These are phyloP conservation scores for Hypena proboscidalis DNA, from an alignment of 2,888 invertebrate genomes.

Conservation along the genomic window DNA sequence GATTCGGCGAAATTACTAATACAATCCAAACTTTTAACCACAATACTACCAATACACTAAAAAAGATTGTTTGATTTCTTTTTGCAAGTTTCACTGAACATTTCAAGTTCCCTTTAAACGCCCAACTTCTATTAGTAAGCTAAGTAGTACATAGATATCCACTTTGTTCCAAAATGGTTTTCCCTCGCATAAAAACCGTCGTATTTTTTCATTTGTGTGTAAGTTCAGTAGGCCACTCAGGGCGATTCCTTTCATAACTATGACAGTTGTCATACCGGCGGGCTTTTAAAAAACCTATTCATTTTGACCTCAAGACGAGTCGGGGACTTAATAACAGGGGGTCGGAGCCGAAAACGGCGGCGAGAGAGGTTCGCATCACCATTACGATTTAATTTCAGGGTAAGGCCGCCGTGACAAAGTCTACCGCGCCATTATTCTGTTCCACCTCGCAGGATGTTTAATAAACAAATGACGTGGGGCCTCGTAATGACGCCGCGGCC, in stretches of 20 bases:
- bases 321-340: conserved; percentile 75
- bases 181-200: conserved; percentile 26
- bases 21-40: no score
- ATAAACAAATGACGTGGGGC: conserved; percentile 83
- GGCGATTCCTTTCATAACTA: conserved; percentile 75
- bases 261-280: conserved; percentile 73
- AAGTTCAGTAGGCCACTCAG: conserved; percentile 61
- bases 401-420: conserved; percentile 81
- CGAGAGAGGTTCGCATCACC: conserved; percentile 77
- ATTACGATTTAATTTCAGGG: conserved; percentile 82
- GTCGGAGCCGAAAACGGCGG: conserved; percentile 64
- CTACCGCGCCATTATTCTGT: conserved; percentile 79
- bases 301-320: conserved; percentile 79
- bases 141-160: conserved; percentile 36
- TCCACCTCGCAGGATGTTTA: conserved; percentile 82
- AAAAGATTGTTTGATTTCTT: conserved; percentile 4
- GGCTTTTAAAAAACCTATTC: conserved; percentile 79
- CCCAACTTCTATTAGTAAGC: conserved; percentile 48
- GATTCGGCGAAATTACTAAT: no score
- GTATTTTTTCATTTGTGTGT: conserved; percentile 47
- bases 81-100: neutral
- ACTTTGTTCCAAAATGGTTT: conserved; percentile 37
- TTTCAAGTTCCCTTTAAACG: conserved; percentile 19
- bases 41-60: no score
- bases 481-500: conserved; percentile 72